phyloP scores from a whole-genome alignment of 2,797 vertebrate species.

The Danio aesculapii region DNA sequence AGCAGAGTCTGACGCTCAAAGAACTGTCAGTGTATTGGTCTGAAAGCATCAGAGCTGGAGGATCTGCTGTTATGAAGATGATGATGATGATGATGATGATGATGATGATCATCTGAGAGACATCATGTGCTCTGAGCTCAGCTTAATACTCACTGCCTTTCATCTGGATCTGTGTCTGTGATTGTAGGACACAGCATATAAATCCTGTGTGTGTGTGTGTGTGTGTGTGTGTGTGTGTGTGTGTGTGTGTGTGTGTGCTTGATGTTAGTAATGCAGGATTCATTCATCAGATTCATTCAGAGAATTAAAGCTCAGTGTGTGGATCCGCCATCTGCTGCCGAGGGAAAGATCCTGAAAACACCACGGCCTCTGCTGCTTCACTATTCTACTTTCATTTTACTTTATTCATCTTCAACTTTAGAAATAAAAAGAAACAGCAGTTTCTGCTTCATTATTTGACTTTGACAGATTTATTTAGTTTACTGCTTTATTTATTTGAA shows the following conservation, averaged over 20 bases:
- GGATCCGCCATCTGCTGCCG: not conserved
- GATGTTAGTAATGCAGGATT: not conserved
- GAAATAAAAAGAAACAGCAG: too few species aligned
- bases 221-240: not conserved
- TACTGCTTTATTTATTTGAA: too few species aligned
- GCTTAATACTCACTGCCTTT: not conserved
- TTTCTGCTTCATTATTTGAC: too few species aligned
- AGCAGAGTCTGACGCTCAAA: too few species aligned
- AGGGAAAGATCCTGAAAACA: not conserved
- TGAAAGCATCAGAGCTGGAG: too few species aligned
- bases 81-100: too few species aligned
- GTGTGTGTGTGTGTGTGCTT: not conserved
- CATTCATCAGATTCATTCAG: not conserved
- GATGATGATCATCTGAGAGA: not conserved
- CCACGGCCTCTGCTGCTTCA: too few species aligned
- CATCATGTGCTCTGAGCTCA: not conserved
- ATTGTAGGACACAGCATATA: not conserved
- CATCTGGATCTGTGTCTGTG: slow-evolving; percentile 30
- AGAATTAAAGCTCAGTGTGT: slow-evolving; percentile 8
- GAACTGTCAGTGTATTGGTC: too few species aligned
- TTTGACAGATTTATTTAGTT: too few species aligned
- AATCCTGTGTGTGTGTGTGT: not conserved
- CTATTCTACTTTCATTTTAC: not conserved
- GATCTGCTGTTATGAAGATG: too few species aligned
- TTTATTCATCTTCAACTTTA: not conserved